These are phyloP conservation scores for Euwallacea fornicatus DNA, from an alignment of 1,140 invertebrate species.

Conservation along the genomic window DNA sequence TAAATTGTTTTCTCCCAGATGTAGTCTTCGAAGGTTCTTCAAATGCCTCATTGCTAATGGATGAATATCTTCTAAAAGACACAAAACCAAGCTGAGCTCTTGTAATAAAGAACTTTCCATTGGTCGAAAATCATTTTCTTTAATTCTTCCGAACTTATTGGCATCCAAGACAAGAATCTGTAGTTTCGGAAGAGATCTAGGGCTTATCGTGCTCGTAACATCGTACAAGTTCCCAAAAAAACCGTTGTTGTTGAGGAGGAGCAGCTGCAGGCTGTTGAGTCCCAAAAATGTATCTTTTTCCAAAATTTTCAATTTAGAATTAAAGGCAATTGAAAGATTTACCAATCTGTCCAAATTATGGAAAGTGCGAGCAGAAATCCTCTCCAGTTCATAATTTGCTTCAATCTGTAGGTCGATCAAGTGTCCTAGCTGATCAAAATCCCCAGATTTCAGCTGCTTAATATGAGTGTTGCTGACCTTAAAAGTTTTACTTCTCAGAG, in stretches of 20 bases:
- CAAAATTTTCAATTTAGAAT: conserved; percentile 42
- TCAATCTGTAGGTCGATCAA: conserved; percentile 44
- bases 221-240: conserved; percentile 41
- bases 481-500: conserved; percentile 25
- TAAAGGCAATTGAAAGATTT: conserved; percentile 46
- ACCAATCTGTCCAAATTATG: conserved; percentile 43
- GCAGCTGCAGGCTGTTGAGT: conserved; percentile 40
- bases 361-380: conserved; percentile 43
- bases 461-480: conserved; percentile 42
- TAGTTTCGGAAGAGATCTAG: conserved; percentile 40
- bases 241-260: conserved; percentile 47
- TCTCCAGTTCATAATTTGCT: conserved; percentile 42
- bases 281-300: conserved; percentile 44
- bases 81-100: conserved; percentile 56
- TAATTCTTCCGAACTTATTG: conserved; percentile 43
- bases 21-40: conserved; percentile 53
- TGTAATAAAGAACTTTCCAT: conserved; percentile 40
- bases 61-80: conserved; percentile 57
- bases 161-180: conserved; percentile 41
- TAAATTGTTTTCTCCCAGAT: conserved; percentile 57
- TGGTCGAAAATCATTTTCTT: conserved; percentile 38
- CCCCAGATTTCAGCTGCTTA: conserved; percentile 35
- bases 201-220: conserved; percentile 35
- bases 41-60: conserved; percentile 55
- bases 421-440: conserved; percentile 38